Conservation (phyloP, 2,888 invertebrate genomes). For the Dexiosoma caninum region DNA sequence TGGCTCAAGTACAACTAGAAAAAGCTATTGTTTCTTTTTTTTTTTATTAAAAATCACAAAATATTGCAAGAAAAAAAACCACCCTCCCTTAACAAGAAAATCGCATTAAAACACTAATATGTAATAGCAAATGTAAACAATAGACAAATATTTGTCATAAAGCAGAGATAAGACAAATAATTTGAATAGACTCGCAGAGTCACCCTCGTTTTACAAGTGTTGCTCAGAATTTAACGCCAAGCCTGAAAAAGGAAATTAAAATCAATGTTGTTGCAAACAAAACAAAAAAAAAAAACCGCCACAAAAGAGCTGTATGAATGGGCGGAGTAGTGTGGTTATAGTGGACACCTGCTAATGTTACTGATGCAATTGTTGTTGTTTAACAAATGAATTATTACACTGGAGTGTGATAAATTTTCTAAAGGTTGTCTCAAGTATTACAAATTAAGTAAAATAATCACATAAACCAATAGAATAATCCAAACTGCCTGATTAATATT, state of each 20-base stretch:
- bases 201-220: constrained; percentile 32
- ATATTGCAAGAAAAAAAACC: background rate
- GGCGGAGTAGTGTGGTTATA: constrained; percentile 23
- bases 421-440: background rate
- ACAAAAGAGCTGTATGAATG: background rate
- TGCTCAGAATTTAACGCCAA: constrained; percentile 45
- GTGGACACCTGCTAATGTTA: constrained; percentile 58
- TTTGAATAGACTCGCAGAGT: constrained; percentile 42
- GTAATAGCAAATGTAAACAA: constrained; percentile 59
- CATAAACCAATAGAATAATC: background rate
- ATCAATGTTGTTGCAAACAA: background rate
- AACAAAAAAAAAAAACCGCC: background rate
- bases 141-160: constrained; percentile 54
- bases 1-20: background rate
- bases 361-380: constrained; percentile 28
- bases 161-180: constrained; percentile 46
- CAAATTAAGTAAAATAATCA: background rate
- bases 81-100: constrained; percentile 33
- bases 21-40: constrained; percentile 29
- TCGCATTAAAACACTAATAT: constrained; percentile 53
- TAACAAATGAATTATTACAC: constrained; percentile 44
- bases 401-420: constrained; percentile 35
- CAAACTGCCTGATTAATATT: background rate
- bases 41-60: constrained; percentile 36
- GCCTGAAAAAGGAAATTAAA: background rate